A percentile compares a stretch with the other conserved stretches of the same genome.
Conservation (phyloP, 1,140 invertebrate genomes). For the Pseudomyrmex sp. region DNA sequence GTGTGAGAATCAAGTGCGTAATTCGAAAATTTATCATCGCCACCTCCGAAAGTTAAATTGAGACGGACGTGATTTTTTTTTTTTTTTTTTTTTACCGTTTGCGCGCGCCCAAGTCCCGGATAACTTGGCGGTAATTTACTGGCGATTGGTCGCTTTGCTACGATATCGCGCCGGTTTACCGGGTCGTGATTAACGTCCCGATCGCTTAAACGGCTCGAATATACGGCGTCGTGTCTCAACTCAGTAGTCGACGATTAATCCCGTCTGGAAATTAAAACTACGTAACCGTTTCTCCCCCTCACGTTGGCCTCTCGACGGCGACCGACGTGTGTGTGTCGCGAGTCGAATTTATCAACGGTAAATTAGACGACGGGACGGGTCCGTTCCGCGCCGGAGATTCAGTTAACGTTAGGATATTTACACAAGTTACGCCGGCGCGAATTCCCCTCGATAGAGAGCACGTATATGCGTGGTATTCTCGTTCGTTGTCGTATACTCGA, state of each 20-base stretch:
- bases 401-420: constrained; percentile 15
- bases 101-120: constrained; percentile 1
- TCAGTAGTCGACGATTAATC: constrained; percentile 64
- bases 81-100: constrained; percentile 47
- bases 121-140: constrained; percentile 50
- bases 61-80: not conserved
- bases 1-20: no score
- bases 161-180: constrained; percentile 53
- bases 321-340: not conserved
- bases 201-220: constrained; percentile 41
- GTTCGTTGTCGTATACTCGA: not conserved
- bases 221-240: constrained; percentile 12
- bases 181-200: constrained; percentile 62
- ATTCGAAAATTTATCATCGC: no score
- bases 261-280: constrained; percentile 49
- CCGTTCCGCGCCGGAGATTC: not conserved
- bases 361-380: constrained; percentile 19
- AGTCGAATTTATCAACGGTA: not conserved
- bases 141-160: constrained; percentile 44
- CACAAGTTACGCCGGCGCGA: not conserved
- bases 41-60: no score
- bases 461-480: not conserved
- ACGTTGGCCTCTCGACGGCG: no score
- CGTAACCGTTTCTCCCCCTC: not conserved
- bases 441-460: not conserved